These are phyloP conservation scores for Sminthurides bifidus DNA, from an alignment of 1,140 invertebrate genomes.

Conservation along the genomic window DNA sequence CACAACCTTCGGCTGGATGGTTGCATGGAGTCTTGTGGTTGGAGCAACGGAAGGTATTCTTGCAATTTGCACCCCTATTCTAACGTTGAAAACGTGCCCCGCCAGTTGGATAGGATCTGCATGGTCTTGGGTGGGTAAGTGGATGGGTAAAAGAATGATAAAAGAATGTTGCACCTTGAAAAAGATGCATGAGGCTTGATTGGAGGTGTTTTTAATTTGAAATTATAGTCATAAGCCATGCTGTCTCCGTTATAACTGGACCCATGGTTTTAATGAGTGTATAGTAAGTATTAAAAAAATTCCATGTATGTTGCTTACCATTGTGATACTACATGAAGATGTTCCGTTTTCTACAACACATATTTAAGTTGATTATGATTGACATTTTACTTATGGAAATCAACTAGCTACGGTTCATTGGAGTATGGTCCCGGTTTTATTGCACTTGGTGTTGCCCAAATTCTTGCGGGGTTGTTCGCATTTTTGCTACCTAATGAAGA, in stretches of 20 bases:
- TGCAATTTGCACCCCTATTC: background rate
- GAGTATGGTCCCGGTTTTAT: background rate
- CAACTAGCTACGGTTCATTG: background rate
- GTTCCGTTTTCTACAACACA: background rate
- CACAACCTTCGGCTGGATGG: slow-evolving; percentile 6
- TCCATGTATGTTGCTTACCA: background rate
- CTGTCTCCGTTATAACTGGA: slow-evolving; percentile 1
- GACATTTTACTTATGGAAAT: background rate
- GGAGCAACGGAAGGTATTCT: slow-evolving; percentile 6
- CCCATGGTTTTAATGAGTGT: slow-evolving; percentile 1
- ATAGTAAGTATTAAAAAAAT: background rate
- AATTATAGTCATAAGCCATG: background rate
- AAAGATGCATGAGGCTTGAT: background rate
- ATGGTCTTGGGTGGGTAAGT: slow-evolving; percentile 1
- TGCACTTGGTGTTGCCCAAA: slow-evolving; percentile 6
- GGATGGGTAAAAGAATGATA: background rate
- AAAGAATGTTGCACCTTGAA: background rate
- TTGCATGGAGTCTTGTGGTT: background rate
- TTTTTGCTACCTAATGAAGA: slow-evolving; percentile 14
- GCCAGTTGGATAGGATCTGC: background rate
- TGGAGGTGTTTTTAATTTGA: background rate
- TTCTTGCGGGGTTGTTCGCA: slow-evolving; percentile 8
- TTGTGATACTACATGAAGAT: background rate
- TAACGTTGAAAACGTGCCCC: slow-evolving; percentile 6
- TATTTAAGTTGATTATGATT: background rate